Evolutionary conservation across 2,113 vertebrate species (phyloP).

Genomic region (Dipodomys spectabilis): DNA sequence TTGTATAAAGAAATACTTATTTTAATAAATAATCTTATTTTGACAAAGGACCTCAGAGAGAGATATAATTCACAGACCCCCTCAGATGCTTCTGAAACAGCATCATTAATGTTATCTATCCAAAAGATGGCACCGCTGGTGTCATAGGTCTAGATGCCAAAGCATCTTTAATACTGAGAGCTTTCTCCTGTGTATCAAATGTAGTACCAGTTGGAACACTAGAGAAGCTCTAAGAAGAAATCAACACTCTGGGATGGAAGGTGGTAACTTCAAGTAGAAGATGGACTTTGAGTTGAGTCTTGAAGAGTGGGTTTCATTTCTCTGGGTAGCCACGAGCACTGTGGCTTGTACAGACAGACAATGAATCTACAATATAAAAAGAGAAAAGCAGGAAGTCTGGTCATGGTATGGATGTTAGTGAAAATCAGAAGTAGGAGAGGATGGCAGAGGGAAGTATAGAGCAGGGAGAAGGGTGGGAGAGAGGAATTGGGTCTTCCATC

Average conservation of each 20-base stretch:
- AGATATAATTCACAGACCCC: too few relatives aligned
- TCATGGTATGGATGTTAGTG: not conserved
- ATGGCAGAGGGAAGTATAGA: too few relatives aligned
- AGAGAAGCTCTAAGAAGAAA: not conserved
- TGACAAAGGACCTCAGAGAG: too few relatives aligned
- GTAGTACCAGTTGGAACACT: not conserved
- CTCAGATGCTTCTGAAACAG: too few relatives aligned
- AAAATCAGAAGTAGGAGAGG: not conserved
- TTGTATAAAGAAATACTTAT: too few relatives aligned
- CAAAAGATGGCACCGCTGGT: too few relatives aligned
- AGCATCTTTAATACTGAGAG: not conserved
- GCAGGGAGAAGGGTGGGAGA: not conserved
- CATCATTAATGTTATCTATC: too few relatives aligned
- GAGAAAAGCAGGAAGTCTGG: not conserved
- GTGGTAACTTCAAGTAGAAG: not conserved
- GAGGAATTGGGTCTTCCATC: not conserved
- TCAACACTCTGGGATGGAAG: not conserved
- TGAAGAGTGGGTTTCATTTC: not conserved
- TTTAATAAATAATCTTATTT: too few relatives aligned
- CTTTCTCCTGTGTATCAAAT: not conserved
- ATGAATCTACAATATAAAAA: not conserved
- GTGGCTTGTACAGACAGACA: not conserved
- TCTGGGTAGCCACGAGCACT: not conserved
- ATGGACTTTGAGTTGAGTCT: not conserved
- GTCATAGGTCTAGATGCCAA: too few relatives aligned